Conservation (phyloP, 2,113 vertebrate genomes). For the Bubo blakistoni region DNA sequence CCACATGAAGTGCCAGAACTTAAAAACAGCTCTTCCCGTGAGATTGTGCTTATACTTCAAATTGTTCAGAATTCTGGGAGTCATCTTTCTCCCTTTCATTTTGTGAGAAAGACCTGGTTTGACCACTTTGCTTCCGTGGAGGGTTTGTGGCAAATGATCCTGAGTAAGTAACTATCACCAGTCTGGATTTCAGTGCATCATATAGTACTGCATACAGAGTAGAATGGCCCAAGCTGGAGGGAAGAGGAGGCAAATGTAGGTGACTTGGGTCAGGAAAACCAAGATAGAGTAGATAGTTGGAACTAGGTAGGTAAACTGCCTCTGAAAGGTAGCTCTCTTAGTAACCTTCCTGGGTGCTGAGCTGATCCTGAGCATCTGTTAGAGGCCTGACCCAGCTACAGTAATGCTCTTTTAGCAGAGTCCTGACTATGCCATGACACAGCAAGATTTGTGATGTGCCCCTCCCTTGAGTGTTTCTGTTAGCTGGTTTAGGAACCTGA, state of each 20-base stretch:
- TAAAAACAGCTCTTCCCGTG: background rate
- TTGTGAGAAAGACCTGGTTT: background rate
- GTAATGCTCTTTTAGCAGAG: background rate
- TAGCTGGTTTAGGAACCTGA: background rate
- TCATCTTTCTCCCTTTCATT: background rate
- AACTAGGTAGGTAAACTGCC: background rate
- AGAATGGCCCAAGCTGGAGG: background rate
- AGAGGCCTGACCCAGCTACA: background rate
- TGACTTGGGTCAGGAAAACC: background rate
- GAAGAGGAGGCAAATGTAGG: background rate
- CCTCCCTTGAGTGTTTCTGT: background rate
- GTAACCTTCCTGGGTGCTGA: background rate
- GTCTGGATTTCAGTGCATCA: background rate
- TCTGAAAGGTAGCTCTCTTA: background rate
- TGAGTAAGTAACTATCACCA: background rate
- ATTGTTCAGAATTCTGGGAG: background rate
- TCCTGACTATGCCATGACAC: fast-evolving
- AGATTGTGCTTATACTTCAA: background rate
- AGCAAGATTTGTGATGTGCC: background rate
- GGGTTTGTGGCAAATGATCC: background rate
- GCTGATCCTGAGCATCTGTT: background rate
- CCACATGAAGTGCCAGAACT: background rate
- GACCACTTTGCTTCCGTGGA: background rate
- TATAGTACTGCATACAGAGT: background rate
- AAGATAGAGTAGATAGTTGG: background rate